A percentile compares a stretch with the other conserved stretches of the same genome.
Evolutionary conservation across 1,140 invertebrate genomes (phyloP).

Genomic region (Oreohelix idahoensis): DNA sequence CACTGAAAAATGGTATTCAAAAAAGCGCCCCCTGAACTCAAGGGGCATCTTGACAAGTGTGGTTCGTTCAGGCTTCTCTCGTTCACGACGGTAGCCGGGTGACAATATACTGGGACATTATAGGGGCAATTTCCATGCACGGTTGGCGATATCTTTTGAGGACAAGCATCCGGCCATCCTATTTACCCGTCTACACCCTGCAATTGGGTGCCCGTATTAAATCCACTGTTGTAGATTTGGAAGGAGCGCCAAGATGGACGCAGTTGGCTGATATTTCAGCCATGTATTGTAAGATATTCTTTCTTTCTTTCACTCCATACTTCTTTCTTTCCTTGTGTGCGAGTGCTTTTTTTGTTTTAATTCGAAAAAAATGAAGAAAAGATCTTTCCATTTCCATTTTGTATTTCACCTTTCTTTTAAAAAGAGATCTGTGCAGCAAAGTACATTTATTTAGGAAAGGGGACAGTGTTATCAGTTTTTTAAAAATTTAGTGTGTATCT

Average conservation of each 20-base stretch:
- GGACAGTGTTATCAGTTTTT: too few relatives aligned
- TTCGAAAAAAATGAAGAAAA: too few relatives aligned
- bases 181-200: neutral
- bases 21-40: neutral
- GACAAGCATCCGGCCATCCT: neutral
- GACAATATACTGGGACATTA: neutral
- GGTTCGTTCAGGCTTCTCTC: neutral
- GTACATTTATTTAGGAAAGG: too few relatives aligned
- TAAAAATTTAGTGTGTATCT: too few relatives aligned
- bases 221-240: too few relatives aligned
- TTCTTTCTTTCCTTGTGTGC: too few relatives aligned
- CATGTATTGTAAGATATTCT: neutral
- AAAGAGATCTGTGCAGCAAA: too few relatives aligned
- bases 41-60: neutral
- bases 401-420: too few relatives aligned
- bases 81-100: neutral
- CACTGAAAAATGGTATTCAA: neutral
- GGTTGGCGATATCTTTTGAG: neutral
- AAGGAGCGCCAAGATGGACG: too few relatives aligned
- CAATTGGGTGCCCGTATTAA: neutral
- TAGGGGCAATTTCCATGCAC: conserved; percentile 14
- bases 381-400: too few relatives aligned
- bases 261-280: neutral
- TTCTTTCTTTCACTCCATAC: neutral
- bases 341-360: too few relatives aligned